Conservation (phyloP, 2,888 invertebrate species). For the Hemaris fuciformis region DNA sequence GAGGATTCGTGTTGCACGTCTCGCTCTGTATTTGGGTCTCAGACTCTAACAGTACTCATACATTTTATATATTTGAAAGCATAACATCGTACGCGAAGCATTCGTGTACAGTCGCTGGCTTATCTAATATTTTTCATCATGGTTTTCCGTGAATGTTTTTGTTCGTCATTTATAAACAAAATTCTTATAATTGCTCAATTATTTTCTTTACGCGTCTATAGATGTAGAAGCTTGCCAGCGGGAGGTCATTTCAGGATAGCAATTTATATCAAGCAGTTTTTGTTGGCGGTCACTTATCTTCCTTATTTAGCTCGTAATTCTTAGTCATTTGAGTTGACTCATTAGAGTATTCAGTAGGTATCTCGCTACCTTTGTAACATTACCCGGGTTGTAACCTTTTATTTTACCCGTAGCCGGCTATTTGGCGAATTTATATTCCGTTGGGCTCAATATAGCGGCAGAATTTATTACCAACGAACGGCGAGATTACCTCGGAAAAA, state of each 20-base stretch:
- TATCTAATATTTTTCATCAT: constrained; percentile 6
- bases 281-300: background rate
- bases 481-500: background rate
- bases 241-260: constrained; percentile 8
- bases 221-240: background rate
- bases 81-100: background rate
- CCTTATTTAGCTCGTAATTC: background rate
- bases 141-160: constrained; percentile 28
- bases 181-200: constrained; percentile 12
- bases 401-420: background rate
- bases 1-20: constrained; percentile 25
- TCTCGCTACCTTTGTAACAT: background rate
- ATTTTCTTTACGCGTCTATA: constrained; percentile 7
- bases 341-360: background rate
- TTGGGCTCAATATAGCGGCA: constrained; percentile 3
- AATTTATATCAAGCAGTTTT: constrained; percentile 4
- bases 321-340: background rate
- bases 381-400: background rate
- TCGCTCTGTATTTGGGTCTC: constrained; percentile 17
- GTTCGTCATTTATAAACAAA: constrained; percentile 11
- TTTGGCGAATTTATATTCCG: constrained; percentile 4
- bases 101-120: background rate
- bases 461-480: constrained; percentile 2
- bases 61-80: background rate
- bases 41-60: constrained; percentile 31